Conservation (phyloP, 2,888 invertebrate genomes). For the Prosapia bicincta region DNA sequence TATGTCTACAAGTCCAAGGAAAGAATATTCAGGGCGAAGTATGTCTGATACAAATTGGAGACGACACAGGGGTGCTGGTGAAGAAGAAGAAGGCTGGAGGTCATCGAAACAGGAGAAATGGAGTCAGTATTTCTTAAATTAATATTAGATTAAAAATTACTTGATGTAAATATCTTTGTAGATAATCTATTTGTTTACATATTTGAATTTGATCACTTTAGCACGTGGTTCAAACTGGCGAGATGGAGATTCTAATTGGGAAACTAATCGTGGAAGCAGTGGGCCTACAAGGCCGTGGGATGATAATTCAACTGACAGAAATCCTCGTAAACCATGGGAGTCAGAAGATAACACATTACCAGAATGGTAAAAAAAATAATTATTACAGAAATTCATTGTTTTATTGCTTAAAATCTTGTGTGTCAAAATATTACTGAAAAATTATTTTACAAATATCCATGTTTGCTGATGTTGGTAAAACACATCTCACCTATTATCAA, state of each 20-base stretch:
- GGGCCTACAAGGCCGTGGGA: constrained; percentile 21
- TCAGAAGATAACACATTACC: constrained; percentile 45
- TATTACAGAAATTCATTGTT: no score
- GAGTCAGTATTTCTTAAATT: constrained; percentile 45
- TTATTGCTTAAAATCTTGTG: no score
- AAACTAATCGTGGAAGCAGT: constrained; percentile 19
- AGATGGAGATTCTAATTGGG: constrained; percentile 28
- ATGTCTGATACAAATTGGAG: constrained; percentile 52
- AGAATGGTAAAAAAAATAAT: no score
- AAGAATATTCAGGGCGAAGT: constrained; percentile 42
- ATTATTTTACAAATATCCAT: background rate
- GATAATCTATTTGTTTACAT: background rate
- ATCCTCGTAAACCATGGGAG: constrained; percentile 19
- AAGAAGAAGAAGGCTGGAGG: constrained; percentile 55
- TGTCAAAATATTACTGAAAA: no score
- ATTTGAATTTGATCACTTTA: background rate
- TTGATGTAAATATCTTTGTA: no score
- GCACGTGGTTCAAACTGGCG: constrained; percentile 34
- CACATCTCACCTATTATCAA: no score
- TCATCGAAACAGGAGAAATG: constrained; percentile 52
- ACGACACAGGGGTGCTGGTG: constrained; percentile 49
- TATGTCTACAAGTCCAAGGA: constrained; percentile 31
- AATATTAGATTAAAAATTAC: no score
- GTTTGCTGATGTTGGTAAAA: no score
- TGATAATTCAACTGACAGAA: background rate